Evolutionary conservation across 1,140 invertebrate genomes (phyloP), one percentile per base, ranked within the genome.

Genomic region (Luehdorfia chinensis): DNA sequence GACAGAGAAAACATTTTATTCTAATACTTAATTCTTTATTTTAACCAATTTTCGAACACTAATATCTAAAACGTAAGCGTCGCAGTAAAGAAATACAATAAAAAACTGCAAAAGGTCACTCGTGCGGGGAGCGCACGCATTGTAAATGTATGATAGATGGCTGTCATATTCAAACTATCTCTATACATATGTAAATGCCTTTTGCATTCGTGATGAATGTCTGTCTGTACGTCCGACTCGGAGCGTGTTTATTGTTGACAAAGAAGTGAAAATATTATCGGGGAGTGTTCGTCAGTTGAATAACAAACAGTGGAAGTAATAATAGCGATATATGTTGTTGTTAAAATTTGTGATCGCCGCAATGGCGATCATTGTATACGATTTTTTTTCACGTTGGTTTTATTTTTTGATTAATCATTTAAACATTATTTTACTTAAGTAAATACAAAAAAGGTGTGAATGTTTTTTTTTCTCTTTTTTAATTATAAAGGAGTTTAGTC

Each of bases 161-260:
- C 64, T 79, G 75, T 75, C 70, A 78, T 67, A 77, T 73, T 66
- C 70, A 60, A 69, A 70, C 64, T 57, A 66, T 62, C 52, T 37
- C 66, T 65, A 62, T 75, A 75, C 51, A 74, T 63, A 83, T 83
- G 74, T 67, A 71, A 79, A 83, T 81, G 52, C 12, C 30, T 16
- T 32, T 47, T 47, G 48, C 52, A 60, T 60, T 43, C 57, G 51
- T 66, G 64, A 61, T 58, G 45, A 52, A 59, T 54, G 55, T 50
- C 25, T 51, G 47, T 46, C 37, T 31, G 53, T 46, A 30, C 31
- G 34, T 50, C 34, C 31, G 30, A 47, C 39, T 25, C 46, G 53
- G 44, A 53, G 47, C 59, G 49, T 59, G 55, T 45, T 54, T 55
- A 63, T 63, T 66, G 60, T 61, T 57, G 55, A 52, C 47, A 60